phyloP scores from a whole-genome alignment of 1,140 invertebrate species.

The Saxidomus purpurata region DNA sequence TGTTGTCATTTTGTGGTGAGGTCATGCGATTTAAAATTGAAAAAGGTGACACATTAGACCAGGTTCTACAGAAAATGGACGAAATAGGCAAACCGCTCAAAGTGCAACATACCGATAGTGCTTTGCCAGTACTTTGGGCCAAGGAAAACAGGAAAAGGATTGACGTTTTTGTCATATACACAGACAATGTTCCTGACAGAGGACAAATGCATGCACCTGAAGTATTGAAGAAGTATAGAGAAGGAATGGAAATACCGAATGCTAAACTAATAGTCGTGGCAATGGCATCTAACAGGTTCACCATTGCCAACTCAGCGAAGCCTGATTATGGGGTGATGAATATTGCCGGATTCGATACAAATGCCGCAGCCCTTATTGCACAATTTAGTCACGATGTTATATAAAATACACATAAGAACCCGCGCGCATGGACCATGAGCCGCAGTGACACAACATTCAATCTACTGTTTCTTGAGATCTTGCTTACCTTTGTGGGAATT shows the following conservation, averaged over 20 bases:
- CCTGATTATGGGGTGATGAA: conserved; percentile 69
- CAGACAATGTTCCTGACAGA: conserved; percentile 79
- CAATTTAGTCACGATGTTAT: conserved; percentile 75
- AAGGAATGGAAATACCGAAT: conserved; percentile 79
- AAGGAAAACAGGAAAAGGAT: conserved; percentile 86
- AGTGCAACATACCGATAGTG: conserved; percentile 86
- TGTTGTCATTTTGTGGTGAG: conserved; percentile 77
- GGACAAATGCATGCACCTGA: conserved; percentile 73
- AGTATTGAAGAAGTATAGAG: conserved; percentile 77
- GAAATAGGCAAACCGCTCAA: no score
- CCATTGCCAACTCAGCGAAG: conserved; percentile 87
- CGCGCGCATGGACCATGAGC: no score
- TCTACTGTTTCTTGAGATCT: no score
- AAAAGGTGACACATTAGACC: conserved; percentile 70
- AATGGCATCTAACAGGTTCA: conserved; percentile 86
- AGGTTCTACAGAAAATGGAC: conserved; percentile 76
- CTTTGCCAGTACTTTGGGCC: conserved; percentile 89
- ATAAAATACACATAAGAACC: conserved; percentile 53
- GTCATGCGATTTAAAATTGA: conserved; percentile 69
- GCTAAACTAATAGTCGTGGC: conserved; percentile 87
- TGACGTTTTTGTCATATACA: conserved; percentile 83
- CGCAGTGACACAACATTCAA: no score
- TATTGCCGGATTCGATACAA: no score
- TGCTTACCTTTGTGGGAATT: no score
- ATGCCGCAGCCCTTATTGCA: conserved; percentile 88